Base-by-base conservation (phyloP, 2,113 vertebrate species). In the Lonchura striata region DNA sequence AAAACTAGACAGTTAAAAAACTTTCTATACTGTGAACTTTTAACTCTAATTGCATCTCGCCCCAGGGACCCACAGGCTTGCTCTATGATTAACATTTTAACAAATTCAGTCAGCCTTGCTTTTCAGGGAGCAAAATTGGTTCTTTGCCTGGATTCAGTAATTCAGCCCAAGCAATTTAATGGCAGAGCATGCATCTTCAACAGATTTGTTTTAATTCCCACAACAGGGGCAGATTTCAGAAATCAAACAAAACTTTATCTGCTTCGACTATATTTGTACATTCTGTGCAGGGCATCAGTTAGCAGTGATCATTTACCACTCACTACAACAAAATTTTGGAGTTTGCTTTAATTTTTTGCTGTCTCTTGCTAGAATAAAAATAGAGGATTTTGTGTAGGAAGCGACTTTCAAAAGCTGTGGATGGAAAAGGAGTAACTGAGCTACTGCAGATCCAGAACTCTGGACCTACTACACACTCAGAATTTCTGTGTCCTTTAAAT, bases 11-110 rank as follows among this genome's bases (percentile, higher is more conserved):
- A 92, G 88, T 49, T 68, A 75, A 96, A 89, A 92, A 91, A 93
- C 84, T 88, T 88, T 71, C 69, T 82, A 92, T 88, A 88, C 77
- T 69, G 88, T 44, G 71, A 91, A 90, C 64, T 68, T 96, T 93
- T 96, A 95, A 91, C 90, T 97, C 96, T 86, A 94, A 96, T 96
- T 97, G 93, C 88, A 72, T 57, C 57, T 91, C 44, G 2, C 72
- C 33, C 50, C 86, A 15, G 74, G 79, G 77, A 95, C 77, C 16
- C 23, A 53, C 23, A 6, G 61, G 63, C 75, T 94, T 74, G 57
- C 83, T 92, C 95, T 91, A 92, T 82, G 24, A 80, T 70, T 93
- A 78, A 93, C 54, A 54, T 92, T 96, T 88, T 96, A 92, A 65
- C 61, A 79, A 94, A 95, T 94, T 86, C 79, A 86, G 61, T 61